Base-by-base conservation (phyloP, 2,888 invertebrate genomes). In the Lycia hirtaria region DNA sequence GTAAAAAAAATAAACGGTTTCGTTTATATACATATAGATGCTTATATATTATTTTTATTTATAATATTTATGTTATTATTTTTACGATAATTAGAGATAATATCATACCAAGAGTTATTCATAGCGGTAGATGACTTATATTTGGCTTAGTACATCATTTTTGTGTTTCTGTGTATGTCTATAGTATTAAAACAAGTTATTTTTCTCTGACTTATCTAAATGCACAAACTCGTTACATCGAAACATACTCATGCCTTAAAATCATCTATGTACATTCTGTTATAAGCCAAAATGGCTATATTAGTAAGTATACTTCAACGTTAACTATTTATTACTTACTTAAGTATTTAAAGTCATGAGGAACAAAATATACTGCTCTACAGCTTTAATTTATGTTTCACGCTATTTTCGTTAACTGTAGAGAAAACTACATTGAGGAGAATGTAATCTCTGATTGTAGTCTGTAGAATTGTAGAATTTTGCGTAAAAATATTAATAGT, bases 391-490 rank as follows among this genome's bases (percentile, higher is more conserved):
- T 30, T 32, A 19, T 17, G 32, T 3, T 47, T 54, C 24, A 33
- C 1, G 26, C 22, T 32, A 40, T 22, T 17, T 24, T 35, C 26
- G n/a, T n/a, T 22, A 19, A 6, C 15, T 22, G 9, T 38, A 38
- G 7, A n/a, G n/a, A n/a, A n/a, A 32, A 12, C 19, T 38, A 26
- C 58, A 50, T 58, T 56, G 56, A 67, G 65, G 61, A 66, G 66
- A 60, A 59, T 51, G 55, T 69, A 64, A 65, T 58, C 63, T 73
- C 72, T 64, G 60, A 56, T 67, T 73, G 67, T 72, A 63, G 65
- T 63, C 61, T 70, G 65, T 60, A 69, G 59, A 66, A 56, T 56
- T 70, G 65, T 60, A 69, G 59, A 66, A 56, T 56, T 64, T 65
- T 57, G 60, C 59, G 56, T 60, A 62, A 55, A 60, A 64, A 58